Percentiles rank a stretch among this genome's conserved stretches.
These are phyloP conservation scores for Megaceryle alcyon DNA, from an alignment of 2,797 vertebrate genomes.

Conservation along the genomic window DNA sequence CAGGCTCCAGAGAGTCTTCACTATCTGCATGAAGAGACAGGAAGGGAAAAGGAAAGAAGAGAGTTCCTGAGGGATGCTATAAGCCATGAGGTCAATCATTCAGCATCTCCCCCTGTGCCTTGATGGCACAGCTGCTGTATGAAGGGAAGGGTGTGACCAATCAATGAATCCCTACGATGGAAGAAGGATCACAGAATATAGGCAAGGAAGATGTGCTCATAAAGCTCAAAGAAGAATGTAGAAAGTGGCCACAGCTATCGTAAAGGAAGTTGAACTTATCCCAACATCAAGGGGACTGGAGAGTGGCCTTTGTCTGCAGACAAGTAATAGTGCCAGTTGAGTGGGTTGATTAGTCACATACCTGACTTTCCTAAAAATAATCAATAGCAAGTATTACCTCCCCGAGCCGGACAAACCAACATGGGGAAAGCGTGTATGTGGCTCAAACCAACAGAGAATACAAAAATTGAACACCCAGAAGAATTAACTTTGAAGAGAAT, in stretches of 20 bases:
- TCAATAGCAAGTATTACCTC: not conserved
- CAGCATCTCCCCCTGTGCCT: not conserved
- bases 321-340: not conserved
- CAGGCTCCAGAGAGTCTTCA: not conserved
- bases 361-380: not conserved
- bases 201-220: not conserved
- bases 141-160: not conserved
- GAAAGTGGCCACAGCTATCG: not conserved
- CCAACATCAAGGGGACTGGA: not conserved
- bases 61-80: not conserved
- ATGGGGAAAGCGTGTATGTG: not conserved
- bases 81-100: not conserved
- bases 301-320: not conserved
- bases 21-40: not conserved
- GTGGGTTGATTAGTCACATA: not conserved
- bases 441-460: not conserved
- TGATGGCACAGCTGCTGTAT: not conserved
- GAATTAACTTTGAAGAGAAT: not conserved
- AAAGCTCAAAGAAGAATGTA: not conserved
- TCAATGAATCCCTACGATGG: not conserved
- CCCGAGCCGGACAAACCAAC: not conserved
- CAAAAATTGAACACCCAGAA: not conserved
- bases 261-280: not conserved
- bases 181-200: not conserved
- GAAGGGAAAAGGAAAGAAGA: not conserved